Base-by-base conservation (phyloP, 2,888 invertebrate genomes). In the Ophraella communa region DNA sequence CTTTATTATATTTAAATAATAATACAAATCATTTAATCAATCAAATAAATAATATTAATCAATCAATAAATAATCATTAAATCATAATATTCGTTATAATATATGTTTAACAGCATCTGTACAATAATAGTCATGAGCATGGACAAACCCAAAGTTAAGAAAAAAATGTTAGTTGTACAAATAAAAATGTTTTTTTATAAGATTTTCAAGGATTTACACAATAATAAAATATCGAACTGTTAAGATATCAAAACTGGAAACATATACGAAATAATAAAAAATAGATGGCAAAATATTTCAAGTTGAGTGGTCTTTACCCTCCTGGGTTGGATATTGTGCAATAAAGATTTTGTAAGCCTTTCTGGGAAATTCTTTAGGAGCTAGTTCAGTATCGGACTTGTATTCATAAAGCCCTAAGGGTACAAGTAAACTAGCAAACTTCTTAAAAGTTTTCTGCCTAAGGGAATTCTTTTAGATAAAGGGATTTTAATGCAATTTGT, bases 301-400 rank as follows among this genome's bases (percentile, higher is more conserved):
- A 67, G 58, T 52, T 57, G 58, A 54, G 70, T 70, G 73, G 69
- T 52, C 70, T 67, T 64, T 67, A 63, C 69, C 67, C 75, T 73
- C 76, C 66, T 61, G 73, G 74, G 76, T 69, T 74, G 74, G 75
- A 74, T 76, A 73, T 69, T 71, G 73, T 74, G 76, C 72, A 76
- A 76, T 77, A 76, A 72, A 72, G 73, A 75, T 75, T 73, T 75
- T 73, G 73, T 69, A 67, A 67, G 65, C 66, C 57, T 63, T 63
- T 59, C 57, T 54, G 71, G 70, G 52, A 68, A 64, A 64, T 67
- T 58, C 59, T 49, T 55, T 44, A 33, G 58, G 58, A 67, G 60
- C 62, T 45, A 45, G 45, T 45, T 45, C 45, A 45, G 45, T 62
- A 56, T 62, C 62, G 45, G 21, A 45, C 45, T 45, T 10, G 45